Conservation (phyloP, 2,888 invertebrate genomes). For the Xylocampa areola region DNA sequence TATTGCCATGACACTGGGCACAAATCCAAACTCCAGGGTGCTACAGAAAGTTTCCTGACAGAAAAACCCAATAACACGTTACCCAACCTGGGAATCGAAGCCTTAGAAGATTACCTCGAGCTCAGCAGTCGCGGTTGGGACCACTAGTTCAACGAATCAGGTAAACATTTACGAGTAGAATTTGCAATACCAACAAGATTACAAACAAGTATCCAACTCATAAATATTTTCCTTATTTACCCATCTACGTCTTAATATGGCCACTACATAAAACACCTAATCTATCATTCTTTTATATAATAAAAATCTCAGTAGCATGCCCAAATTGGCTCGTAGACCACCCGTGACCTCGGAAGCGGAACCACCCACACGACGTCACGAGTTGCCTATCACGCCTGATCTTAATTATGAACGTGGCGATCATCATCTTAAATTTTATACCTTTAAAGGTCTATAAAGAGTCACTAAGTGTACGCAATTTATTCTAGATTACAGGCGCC, state of each 20-base stretch:
- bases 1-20: too few relatives aligned
- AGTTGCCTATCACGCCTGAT: constrained; percentile 78
- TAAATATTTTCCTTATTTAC: constrained; percentile 44
- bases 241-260: constrained; percentile 49
- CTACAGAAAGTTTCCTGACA: too few relatives aligned
- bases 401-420: constrained; percentile 89
- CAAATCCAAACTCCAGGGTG: too few relatives aligned
- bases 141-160: too few relatives aligned
- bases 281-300: constrained; percentile 57
- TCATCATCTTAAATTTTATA: constrained; percentile 88
- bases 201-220: constrained; percentile 9
- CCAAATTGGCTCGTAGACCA: constrained; percentile 74
- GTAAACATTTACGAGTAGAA: too few relatives aligned
- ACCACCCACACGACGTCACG: constrained; percentile 88
- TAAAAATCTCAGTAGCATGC: constrained; percentile 64
- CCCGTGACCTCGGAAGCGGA: constrained; percentile 86
- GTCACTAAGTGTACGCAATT: constrained; percentile 88
- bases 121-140: too few relatives aligned
- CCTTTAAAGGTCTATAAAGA: constrained; percentile 89
- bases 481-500: constrained; percentile 84
- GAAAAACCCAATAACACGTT: too few relatives aligned
- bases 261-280: constrained; percentile 60
- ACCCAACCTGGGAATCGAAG: too few relatives aligned
- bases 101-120: too few relatives aligned
- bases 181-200: background rate